Base-by-base conservation (phyloP, 1,140 invertebrate species). In the Scaptomyza hsui region DNA sequence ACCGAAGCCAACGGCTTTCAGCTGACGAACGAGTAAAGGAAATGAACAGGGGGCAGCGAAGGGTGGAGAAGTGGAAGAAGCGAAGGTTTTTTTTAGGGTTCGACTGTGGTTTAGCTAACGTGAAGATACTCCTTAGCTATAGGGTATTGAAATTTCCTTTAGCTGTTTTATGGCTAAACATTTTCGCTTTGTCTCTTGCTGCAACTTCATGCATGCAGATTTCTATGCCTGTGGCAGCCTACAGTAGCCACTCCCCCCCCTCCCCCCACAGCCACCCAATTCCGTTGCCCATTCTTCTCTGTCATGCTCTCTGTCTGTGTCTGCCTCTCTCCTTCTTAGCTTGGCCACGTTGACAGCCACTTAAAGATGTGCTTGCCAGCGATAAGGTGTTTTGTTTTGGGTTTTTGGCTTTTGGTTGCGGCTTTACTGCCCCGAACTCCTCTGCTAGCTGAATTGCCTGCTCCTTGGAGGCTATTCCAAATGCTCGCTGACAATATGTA, bases 351-450 rank as follows among this genome's bases (percentile, higher is more conserved):
- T 89, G 86, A 89, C 86, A 89, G 86, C 76, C 81, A 86, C 88
- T 89, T 89, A 77, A 89, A 88, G 86, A 89, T 89, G 80, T 81
- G 69, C 73, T 78, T 76, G 68, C 21, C 49, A 49, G 70, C 79
- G 86, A 89, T 89, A 89, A 86, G 86, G 78, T 88, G 78, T 88
- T 78, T 88, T 81, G 78, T 81, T 88, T 86, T 76, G 75, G 60
- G n/a, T n/a, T 65, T 72, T 69, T 48, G 63, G 65, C 61, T 72
- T 72, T 60, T 12, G 59, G 41, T 44, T 41, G 63, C 49, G 56
- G 67, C 72, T 78, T 67, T 64, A 47, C 18, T 19, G 51, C 7
- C 39, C 26, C n/a, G 16, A 12, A 4, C 49, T 52, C 26, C 55
- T 42, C 21, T 42, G 10, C 15, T 45, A 12, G 49, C 49, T 16